Base-by-base conservation (phyloP, 2,113 vertebrate genomes). In the Takifugu bimaculatus region DNA sequence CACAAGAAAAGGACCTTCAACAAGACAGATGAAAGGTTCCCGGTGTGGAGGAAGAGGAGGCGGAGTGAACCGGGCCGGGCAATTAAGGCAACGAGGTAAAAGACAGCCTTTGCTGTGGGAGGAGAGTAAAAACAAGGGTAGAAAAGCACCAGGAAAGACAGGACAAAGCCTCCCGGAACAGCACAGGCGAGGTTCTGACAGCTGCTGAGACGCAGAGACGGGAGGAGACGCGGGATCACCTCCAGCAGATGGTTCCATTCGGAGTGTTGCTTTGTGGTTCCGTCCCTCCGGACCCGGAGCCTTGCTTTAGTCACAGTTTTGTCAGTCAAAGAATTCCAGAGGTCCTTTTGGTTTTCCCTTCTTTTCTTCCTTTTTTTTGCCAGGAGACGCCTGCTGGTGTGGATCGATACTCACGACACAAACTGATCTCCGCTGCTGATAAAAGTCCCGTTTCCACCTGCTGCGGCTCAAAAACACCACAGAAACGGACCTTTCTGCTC, bases 41-140 rank as follows among this genome's bases (percentile, higher is more conserved):
- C 81, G 87, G 84, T 85, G 75, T 74, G 57, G 60, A 64, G 12
- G 57, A 80, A 54, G 74, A 56, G 50, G 58, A 75, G 62, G 57
- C 60, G 50, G 57, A 79, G 80, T 53, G 59, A 68, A 83, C 86
- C 61, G 81, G 70, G 63, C 65, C 1, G 57, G 74, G 75, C 63
- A 55, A 78, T 89, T 91, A 91, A 91, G 84, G 87, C 90, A 86
- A 83, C 60, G 63, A 77, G 65, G 62, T 55, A 59, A 76, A 72
- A 77, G 59, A 70, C 60, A 70, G 78, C 54, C 59, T 54, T 67
- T 74, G 35, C 29, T 68, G 58, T 80, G 80, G 55, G 76, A 68
- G 62, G 45, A 67, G 64, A 78, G 32, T 42, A 44, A 60, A 63
- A 65, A 26, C n/a, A 47, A 47, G 48, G 63, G 4, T 20, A 26